Conservation (phyloP, 2,797 vertebrate genomes). For the Thripadectes ignobilis region DNA sequence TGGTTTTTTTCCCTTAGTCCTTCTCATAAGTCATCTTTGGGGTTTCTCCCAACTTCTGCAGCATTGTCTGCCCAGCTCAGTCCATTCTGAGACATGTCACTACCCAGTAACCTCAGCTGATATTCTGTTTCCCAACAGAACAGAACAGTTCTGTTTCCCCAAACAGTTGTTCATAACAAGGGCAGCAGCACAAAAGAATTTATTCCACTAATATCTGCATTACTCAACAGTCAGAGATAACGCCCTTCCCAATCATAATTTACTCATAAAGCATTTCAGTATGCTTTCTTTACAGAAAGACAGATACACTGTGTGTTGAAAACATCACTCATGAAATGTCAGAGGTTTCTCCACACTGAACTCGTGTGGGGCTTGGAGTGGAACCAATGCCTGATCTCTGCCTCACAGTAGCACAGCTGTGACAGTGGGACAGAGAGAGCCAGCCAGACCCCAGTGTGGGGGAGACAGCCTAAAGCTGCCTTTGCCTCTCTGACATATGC, state of each 20-base stretch:
- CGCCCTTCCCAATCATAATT: neutral
- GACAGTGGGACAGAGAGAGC: neutral
- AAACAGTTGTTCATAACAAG: neutral
- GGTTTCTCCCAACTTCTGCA: neutral
- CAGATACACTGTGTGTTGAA: neutral
- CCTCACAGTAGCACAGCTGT: neutral
- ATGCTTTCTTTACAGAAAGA: neutral
- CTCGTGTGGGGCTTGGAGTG: neutral
- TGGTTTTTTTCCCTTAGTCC: neutral
- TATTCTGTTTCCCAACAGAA: neutral
- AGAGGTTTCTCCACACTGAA: neutral
- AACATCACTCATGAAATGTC: neutral
- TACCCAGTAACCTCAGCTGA: neutral
- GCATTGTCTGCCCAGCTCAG: neutral
- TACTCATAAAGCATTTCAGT: neutral
- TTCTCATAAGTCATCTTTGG: neutral
- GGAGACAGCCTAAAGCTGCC: neutral
- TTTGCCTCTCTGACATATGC: neutral
- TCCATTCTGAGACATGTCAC: neutral
- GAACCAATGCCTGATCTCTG: neutral
- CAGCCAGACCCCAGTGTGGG: accelerated
- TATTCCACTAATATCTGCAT: neutral
- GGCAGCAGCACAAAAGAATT: neutral
- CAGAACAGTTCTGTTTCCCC: neutral
- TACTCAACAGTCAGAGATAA: neutral